Evolutionary conservation across 2,888 invertebrate genomes (phyloP).

Genomic region (Mycalesis mineus): DNA sequence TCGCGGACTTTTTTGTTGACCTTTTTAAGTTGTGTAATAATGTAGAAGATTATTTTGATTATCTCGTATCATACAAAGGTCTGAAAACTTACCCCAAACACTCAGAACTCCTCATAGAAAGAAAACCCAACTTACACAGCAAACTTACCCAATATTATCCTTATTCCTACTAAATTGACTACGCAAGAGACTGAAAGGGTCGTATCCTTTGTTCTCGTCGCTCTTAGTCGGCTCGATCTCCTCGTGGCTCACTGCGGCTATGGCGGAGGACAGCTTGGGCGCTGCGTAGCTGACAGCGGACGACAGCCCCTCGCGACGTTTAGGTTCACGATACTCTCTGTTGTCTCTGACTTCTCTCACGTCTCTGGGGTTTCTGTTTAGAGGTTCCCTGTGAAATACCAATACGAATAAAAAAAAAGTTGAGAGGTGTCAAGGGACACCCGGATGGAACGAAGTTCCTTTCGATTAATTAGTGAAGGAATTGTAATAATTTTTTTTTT

Average conservation of each 20-base stretch:
- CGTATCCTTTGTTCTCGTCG: constrained; percentile 45
- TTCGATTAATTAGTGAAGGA: too few species aligned
- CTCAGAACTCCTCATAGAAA: neutral
- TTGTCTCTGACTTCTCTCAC: constrained; percentile 16
- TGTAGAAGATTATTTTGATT: too few species aligned
- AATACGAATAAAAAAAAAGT: neutral
- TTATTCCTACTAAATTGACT: constrained; percentile 58
- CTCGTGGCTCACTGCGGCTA: constrained; percentile 33
- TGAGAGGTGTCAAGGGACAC: too few species aligned
- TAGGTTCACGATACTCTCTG: constrained; percentile 26
- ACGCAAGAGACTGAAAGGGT: constrained; percentile 58
- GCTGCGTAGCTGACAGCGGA: constrained; percentile 39
- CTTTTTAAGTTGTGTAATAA: too few species aligned
- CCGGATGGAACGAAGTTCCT: too few species aligned
- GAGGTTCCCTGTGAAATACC: constrained; percentile 1
- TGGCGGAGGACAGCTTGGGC: constrained; percentile 43
- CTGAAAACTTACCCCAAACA: neutral
- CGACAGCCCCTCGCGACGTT: constrained; percentile 45
- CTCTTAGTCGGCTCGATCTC: constrained; percentile 11
- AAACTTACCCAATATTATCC: constrained; percentile 28
- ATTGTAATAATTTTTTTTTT: too few species aligned
- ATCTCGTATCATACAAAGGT: too few species aligned
- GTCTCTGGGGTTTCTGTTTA: constrained; percentile 18
- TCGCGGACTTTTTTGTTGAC: too few species aligned
- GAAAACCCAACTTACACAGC: neutral